Evolutionary conservation across 2,888 invertebrate genomes (phyloP).

Genomic region (Heliothis peltigera): DNA sequence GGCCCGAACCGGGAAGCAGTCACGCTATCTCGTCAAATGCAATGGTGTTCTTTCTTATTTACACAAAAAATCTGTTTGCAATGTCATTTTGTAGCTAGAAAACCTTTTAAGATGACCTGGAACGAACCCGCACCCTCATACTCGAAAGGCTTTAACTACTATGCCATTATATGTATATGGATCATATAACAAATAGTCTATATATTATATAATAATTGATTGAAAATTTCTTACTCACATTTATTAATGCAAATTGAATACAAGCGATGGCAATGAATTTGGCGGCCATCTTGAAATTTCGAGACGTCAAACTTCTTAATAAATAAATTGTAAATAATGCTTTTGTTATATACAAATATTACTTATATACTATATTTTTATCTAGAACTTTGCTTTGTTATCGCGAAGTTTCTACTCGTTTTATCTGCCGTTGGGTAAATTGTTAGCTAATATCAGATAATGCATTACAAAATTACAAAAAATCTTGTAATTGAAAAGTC

Average conservation of each 20-base stretch:
- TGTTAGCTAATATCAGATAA: background rate
- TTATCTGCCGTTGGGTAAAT: background rate
- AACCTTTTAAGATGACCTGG: too few species aligned
- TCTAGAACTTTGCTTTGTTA: background rate
- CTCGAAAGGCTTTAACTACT: too few species aligned
- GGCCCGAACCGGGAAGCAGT: too few species aligned
- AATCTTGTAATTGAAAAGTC: too few species aligned
- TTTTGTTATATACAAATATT: background rate
- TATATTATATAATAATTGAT: too few species aligned
- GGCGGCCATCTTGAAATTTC: background rate
- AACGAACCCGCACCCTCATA: too few species aligned
- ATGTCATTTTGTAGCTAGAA: too few species aligned
- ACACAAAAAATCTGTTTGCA: too few species aligned
- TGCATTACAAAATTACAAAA: background rate
- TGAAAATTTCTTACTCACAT: background rate
- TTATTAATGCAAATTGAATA: background rate
- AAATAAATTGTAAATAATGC: background rate
- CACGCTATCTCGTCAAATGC: too few species aligned
- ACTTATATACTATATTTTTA: conserved; percentile 2
- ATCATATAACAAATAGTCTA: too few species aligned
- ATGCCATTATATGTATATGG: too few species aligned
- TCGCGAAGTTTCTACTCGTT: background rate
- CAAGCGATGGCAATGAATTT: background rate
- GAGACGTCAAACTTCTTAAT: background rate
- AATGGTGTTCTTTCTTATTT: too few species aligned